Percentiles rank a stretch among this genome's conserved stretches.
phyloP scores from a whole-genome alignment of 2,797 vertebrate species.

The Bryconaethiops microstoma region DNA sequence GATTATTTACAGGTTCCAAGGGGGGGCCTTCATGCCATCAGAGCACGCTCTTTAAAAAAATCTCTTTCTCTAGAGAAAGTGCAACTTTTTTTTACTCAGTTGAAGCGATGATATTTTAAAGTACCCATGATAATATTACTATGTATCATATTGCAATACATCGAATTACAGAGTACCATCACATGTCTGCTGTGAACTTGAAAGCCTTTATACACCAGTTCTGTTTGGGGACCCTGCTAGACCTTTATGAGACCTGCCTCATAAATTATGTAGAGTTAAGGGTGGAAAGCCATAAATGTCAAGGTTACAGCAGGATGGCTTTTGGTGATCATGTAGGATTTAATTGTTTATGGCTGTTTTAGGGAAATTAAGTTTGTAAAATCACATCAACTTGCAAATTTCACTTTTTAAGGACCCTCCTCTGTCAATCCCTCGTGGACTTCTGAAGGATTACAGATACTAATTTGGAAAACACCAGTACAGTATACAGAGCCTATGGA shows the following conservation, averaged over 20 bases:
- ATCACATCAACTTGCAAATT: conserved; percentile 4
- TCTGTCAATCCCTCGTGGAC: not conserved
- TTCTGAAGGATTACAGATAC: not conserved
- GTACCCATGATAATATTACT: no score
- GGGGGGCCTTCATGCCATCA: no score
- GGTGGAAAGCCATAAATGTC: not conserved
- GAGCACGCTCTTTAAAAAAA: no score
- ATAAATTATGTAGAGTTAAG: conserved; percentile 1
- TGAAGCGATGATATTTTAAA: no score
- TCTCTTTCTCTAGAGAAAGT: no score
- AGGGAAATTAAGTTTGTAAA: not conserved
- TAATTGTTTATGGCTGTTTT: not conserved
- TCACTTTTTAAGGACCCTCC: conserved; percentile 5
- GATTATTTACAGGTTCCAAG: no score
- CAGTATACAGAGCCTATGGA: conserved; percentile 12
- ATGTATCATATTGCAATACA: no score
- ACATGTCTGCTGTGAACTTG: not conserved
- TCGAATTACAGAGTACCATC: no score
- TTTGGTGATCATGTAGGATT: not conserved
- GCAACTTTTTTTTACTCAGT: no score
- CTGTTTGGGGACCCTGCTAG: no score
- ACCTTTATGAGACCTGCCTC: not conserved
- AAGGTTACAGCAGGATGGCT: not conserved
- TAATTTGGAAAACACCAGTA: conserved; percentile 15
- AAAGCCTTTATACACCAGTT: not conserved